Percentiles rank a stretch among this genome's conserved stretches.
Conservation (phyloP, 2,888 invertebrate genomes). For the Opisthograptis luteolata region DNA sequence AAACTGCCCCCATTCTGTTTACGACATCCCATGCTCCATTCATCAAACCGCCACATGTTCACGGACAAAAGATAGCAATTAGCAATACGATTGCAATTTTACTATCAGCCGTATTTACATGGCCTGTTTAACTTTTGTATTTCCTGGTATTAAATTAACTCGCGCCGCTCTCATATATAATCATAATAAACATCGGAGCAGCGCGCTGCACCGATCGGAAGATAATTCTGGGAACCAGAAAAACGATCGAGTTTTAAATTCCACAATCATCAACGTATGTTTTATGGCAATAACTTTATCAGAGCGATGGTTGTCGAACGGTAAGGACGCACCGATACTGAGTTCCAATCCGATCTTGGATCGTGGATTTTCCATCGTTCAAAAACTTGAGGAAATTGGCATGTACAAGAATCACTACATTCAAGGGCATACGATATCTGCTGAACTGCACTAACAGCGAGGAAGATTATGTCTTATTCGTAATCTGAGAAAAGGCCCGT, state of each 20-base stretch:
- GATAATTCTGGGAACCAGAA: constrained; percentile 36
- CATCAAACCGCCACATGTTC: constrained; percentile 25
- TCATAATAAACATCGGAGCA: constrained; percentile 39
- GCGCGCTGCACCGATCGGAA: no score
- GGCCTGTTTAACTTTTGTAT: constrained; percentile 36
- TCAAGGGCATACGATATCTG: no score
- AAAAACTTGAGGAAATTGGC: no score
- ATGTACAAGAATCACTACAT: no score
- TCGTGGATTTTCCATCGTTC: no score
- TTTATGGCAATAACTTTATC: not conserved
- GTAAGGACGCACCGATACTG: no score
- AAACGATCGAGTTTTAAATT: constrained; percentile 24
- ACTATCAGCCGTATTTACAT: constrained; percentile 29
- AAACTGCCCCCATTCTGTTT: constrained; percentile 51
- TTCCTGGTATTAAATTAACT: constrained; percentile 45
- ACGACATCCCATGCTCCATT: constrained; percentile 40
- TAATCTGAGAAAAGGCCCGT: no score
- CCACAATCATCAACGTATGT: constrained; percentile 16
- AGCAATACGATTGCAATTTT: constrained; percentile 22
- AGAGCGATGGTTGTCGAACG: no score
- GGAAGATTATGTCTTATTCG: no score
- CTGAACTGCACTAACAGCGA: no score
- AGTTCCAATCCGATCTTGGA: no score
- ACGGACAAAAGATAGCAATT: constrained; percentile 15
- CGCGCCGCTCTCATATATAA: constrained; percentile 37